Evolutionary conservation across 2,888 invertebrate species (phyloP).

Genomic region (Torymus texanus): DNA sequence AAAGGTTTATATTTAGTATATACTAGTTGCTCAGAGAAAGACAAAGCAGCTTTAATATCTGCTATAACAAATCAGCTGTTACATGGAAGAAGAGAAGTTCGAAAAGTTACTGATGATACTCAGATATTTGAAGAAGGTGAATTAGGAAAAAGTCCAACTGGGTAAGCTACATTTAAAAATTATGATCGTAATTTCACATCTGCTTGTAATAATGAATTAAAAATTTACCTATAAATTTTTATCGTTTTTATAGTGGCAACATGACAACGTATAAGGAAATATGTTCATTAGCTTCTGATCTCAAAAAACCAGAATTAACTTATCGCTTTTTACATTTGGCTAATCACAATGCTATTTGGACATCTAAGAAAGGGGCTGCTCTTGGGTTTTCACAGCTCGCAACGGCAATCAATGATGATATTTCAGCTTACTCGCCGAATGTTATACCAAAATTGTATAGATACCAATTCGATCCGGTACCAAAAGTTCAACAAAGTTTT

Average conservation of each 20-base stretch:
- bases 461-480: slow-evolving; percentile 94
- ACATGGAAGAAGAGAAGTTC: slow-evolving; percentile 84
- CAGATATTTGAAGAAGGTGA: slow-evolving; percentile 88
- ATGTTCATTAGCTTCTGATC: slow-evolving; percentile 93
- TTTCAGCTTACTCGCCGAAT: slow-evolving; percentile 86
- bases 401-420: slow-evolving; percentile 76
- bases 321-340: slow-evolving; percentile 98
- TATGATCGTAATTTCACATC: neutral
- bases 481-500: slow-evolving; percentile 95
- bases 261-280: slow-evolving; percentile 96
- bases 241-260: slow-evolving; percentile 76
- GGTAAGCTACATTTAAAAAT: slow-evolving; percentile 76
- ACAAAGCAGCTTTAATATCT: slow-evolving; percentile 84
- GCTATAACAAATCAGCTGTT: slow-evolving; percentile 89
- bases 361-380: slow-evolving; percentile 95
- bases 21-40: slow-evolving; percentile 84
- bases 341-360: slow-evolving; percentile 96
- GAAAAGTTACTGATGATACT: slow-evolving; percentile 87
- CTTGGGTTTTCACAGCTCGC: slow-evolving; percentile 94
- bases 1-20: slow-evolving; percentile 93
- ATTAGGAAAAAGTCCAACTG: slow-evolving; percentile 90
- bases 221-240: slow-evolving; percentile 25
- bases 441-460: slow-evolving; percentile 92
- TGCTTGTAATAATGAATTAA: neutral
- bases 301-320: slow-evolving; percentile 95